Percentiles rank a stretch among this genome's conserved stretches.
Evolutionary conservation across 2,797 vertebrate genomes (phyloP).

Genomic region (Microctenopoma stevenorrisi): DNA sequence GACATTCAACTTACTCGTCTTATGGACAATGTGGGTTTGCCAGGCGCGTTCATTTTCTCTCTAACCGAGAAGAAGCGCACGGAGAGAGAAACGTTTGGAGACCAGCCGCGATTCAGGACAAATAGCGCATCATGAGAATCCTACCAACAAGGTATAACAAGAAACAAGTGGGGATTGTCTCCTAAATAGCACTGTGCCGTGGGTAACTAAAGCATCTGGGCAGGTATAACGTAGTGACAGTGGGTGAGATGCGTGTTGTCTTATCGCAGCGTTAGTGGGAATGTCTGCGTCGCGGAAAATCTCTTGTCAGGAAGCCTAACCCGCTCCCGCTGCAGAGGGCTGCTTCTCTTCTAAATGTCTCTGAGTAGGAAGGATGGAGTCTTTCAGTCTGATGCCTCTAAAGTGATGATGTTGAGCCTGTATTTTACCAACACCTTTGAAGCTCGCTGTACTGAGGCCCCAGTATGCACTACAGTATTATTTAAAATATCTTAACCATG

Average conservation of each 20-base stretch:
- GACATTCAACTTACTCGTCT: slow-evolving; percentile 22
- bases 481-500: neutral
- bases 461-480: neutral
- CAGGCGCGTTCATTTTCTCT: slow-evolving; percentile 41
- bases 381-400: slow-evolving; percentile 18
- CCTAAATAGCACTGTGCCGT: neutral
- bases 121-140: slow-evolving; percentile 56
- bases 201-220: neutral
- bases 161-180: neutral
- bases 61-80: slow-evolving; percentile 45
- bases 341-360: slow-evolving; percentile 11
- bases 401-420: slow-evolving; percentile 37
- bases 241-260: slow-evolving; percentile 56
- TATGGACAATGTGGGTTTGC: slow-evolving; percentile 35
- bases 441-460: slow-evolving; percentile 28
- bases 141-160: slow-evolving; percentile 63
- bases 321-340: slow-evolving; percentile 43
- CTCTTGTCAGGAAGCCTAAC: slow-evolving; percentile 38
- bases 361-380: neutral
- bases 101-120: slow-evolving; percentile 51
- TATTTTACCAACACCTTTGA: slow-evolving; percentile 30
- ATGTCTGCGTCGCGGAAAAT: slow-evolving; percentile 61
- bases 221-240: neutral
- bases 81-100: slow-evolving; percentile 34
- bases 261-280: slow-evolving; percentile 52